Conservation (phyloP, 2,113 vertebrate genomes). For the Onychostoma macrolepis region DNA sequence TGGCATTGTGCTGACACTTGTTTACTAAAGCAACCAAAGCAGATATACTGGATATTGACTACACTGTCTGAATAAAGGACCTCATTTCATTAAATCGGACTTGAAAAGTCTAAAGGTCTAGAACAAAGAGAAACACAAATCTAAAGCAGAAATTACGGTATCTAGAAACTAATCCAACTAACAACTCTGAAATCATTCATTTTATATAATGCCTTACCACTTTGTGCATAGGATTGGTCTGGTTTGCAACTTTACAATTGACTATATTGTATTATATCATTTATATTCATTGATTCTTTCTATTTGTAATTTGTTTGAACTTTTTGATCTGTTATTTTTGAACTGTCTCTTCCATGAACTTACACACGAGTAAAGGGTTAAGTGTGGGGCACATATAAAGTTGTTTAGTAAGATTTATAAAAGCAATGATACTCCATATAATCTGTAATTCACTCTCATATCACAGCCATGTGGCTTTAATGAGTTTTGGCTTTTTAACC, state of each 20-base stretch:
- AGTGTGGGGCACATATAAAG: constrained; percentile 23
- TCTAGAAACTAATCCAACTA: not conserved
- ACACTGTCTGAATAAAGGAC: not conserved
- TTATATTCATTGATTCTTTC: not conserved
- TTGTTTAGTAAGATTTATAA: constrained; percentile 44
- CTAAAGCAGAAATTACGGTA: not conserved
- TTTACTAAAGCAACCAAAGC: not conserved
- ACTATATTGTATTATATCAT: not conserved
- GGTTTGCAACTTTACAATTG: not conserved
- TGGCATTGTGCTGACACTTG: not conserved
- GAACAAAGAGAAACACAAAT: not conserved
- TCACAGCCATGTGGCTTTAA: constrained; percentile 63
- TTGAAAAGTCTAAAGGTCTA: not conserved
- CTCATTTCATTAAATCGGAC: not conserved
- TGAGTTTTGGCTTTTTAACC: constrained; percentile 64
- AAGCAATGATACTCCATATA: constrained; percentile 48
- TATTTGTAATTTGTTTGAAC: not conserved
- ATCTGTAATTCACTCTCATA: constrained; percentile 45
- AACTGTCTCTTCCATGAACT: not conserved
- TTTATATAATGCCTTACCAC: not conserved
- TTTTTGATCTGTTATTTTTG: not conserved
- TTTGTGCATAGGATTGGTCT: not conserved
- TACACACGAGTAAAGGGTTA: not conserved
- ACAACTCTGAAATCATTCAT: not conserved
- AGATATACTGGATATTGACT: not conserved